Evolutionary conservation across 2,797 vertebrate species (phyloP).

Genomic region (Atherinosoma microstoma): DNA sequence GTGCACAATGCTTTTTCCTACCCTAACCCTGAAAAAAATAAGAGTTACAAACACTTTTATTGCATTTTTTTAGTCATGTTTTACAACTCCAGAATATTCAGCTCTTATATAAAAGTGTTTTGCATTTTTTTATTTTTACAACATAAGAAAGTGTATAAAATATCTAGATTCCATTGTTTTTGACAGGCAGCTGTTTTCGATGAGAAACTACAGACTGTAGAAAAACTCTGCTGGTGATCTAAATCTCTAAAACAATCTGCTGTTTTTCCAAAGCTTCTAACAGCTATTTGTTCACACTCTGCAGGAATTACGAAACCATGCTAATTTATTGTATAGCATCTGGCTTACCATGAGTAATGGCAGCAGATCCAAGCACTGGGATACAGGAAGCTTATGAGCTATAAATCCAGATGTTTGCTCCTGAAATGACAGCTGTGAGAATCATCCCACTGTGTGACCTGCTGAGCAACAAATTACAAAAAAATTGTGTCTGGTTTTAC

Average conservation of each 20-base stretch:
- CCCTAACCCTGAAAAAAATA: no score
- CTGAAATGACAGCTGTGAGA: background rate
- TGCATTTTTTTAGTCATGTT: no score
- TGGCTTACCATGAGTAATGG: no score
- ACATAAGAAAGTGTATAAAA: background rate
- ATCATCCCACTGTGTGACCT: background rate
- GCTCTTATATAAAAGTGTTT: background rate
- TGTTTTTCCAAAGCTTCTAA: slow-evolving; percentile 6
- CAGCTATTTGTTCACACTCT: no score
- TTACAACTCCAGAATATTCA: background rate
- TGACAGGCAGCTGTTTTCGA: background rate
- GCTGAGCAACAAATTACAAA: background rate
- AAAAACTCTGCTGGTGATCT: no score
- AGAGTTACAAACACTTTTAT: no score
- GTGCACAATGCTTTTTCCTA: no score
- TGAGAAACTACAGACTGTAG: background rate
- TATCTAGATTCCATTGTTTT: background rate
- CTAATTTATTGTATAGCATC: background rate
- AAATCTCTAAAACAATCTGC: no score
- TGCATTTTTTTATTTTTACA: background rate
- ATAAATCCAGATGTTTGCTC: slow-evolving; percentile 1
- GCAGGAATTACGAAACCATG: background rate
- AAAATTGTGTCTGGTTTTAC: background rate
- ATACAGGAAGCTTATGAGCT: no score
- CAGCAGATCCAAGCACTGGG: no score